Conservation (phyloP, 2,797 vertebrate genomes). For the Channallabes apus region DNA sequence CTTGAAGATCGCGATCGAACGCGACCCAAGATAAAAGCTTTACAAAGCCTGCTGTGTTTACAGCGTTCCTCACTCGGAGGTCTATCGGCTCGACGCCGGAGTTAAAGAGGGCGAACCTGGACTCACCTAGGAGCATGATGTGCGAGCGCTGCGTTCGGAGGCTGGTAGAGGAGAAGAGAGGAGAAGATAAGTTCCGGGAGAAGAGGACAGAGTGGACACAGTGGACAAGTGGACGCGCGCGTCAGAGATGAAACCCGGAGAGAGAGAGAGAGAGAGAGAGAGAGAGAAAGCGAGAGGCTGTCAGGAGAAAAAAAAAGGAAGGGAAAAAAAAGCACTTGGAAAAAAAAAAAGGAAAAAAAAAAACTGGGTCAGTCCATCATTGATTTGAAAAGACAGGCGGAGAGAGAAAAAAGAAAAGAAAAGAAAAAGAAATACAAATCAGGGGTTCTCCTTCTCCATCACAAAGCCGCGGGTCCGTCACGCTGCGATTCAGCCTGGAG, state of each 20-base stretch:
- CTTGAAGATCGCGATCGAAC: background rate
- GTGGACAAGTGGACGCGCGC: conserved; percentile 22
- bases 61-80: background rate
- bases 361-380: conserved; percentile 52
- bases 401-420: conserved; percentile 18
- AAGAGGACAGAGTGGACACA: background rate
- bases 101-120: background rate
- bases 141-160: background rate
- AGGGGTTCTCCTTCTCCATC: background rate
- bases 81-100: background rate
- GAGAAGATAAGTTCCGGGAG: conserved; percentile 13
- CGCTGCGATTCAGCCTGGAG: conserved; percentile 52
- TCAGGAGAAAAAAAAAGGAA: conserved; percentile 15
- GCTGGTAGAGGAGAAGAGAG: background rate
- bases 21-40: background rate
- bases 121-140: conserved; percentile 77
- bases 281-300: background rate
- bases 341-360: background rate
- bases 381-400: conserved; percentile 41
- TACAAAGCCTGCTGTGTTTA: background rate
- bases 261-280: conserved; percentile 43
- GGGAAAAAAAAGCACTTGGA: background rate
- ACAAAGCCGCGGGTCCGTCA: conserved; percentile 33
- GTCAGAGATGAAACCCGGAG: conserved; percentile 22
- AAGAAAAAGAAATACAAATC: conserved; percentile 8